These are phyloP conservation scores for Agonopterix alstromeriana DNA, from an alignment of 2,888 invertebrate species.

Conservation along the genomic window DNA sequence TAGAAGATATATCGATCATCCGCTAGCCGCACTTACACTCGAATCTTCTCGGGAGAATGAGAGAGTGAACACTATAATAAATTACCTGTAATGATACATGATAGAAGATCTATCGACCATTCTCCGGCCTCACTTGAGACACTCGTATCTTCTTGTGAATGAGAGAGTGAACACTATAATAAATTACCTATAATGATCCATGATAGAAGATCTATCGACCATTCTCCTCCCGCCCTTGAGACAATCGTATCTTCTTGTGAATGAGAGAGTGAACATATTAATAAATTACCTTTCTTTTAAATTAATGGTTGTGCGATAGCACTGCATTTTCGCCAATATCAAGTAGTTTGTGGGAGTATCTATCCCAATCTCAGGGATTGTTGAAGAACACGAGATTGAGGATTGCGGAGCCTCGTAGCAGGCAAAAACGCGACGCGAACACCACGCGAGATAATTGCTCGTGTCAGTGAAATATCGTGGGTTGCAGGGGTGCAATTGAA, in stretches of 20 bases:
- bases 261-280: slow-evolving; percentile 52
- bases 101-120: slow-evolving; percentile 56
- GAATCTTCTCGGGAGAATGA: slow-evolving; percentile 51
- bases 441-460: no score
- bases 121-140: slow-evolving; percentile 38
- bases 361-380: no score
- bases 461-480: no score
- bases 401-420: no score
- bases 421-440: no score
- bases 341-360: no score
- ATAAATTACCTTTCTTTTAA: no score
- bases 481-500: no score
- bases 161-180: slow-evolving; percentile 38
- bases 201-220: slow-evolving; percentile 48
- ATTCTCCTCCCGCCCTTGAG: slow-evolving; percentile 42
- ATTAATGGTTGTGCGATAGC: no score
- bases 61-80: slow-evolving; percentile 39
- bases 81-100: slow-evolving; percentile 28
- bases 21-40: slow-evolving; percentile 49
- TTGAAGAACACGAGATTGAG: no score
- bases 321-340: no score
- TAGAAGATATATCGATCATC: slow-evolving; percentile 51
- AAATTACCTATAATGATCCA: no score
- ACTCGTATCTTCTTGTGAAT: slow-evolving; percentile 58
- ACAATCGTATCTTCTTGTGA: slow-evolving; percentile 55